Conservation (phyloP, 2,797 vertebrate genomes). For the Rachycentron canadum region DNA sequence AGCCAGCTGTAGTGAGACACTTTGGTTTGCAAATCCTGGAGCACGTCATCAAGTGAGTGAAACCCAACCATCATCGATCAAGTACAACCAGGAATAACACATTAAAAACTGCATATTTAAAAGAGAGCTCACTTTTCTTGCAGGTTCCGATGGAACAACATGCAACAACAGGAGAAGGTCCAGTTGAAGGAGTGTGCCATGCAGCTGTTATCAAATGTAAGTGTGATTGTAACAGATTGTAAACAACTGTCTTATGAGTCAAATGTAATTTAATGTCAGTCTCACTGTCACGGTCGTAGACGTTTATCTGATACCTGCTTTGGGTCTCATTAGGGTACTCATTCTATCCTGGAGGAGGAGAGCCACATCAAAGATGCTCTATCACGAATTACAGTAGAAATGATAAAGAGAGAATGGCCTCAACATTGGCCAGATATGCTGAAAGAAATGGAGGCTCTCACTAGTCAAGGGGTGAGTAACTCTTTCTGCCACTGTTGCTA, state of each 20-base stretch:
- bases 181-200: slow-evolving; percentile 95
- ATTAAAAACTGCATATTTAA: slow-evolving; percentile 1
- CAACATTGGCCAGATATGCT: slow-evolving; percentile 99
- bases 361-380: slow-evolving; percentile 96
- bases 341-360: slow-evolving; percentile 93
- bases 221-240: slow-evolving; percentile 50
- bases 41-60: slow-evolving; percentile 96
- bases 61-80: neutral
- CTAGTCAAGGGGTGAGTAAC: slow-evolving; percentile 90
- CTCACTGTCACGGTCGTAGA: neutral
- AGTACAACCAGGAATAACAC: neutral
- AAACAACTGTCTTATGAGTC: neutral
- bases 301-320: slow-evolving; percentile 4
- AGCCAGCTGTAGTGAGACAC: slow-evolving; percentile 93
- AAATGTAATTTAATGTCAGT: neutral
- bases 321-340: slow-evolving; percentile 87
- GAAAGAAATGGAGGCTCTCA: slow-evolving; percentile 93
- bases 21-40: slow-evolving; percentile 98
- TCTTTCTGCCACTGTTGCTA: neutral
- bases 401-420: slow-evolving; percentile 99
- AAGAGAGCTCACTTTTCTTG: neutral
- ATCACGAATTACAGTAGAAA: slow-evolving; percentile 96
- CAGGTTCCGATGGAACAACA: slow-evolving; percentile 96
- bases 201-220: slow-evolving; percentile 92
- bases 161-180: slow-evolving; percentile 93